Base-by-base conservation (phyloP, 2,113 vertebrate species). In the Salvator merianae region DNA sequence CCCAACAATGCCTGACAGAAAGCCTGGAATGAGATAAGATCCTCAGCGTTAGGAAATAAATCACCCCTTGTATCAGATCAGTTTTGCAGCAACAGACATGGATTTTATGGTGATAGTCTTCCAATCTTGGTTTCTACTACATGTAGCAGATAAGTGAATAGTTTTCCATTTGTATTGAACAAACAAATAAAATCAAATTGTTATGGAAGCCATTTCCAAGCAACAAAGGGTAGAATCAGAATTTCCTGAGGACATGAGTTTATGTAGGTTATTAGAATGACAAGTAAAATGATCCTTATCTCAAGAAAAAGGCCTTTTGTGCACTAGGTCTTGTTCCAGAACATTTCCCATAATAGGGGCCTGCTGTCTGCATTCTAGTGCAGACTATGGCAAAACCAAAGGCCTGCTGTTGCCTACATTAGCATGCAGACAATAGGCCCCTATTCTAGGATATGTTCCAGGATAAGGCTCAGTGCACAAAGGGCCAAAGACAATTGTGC, bases 261-360 rank as follows among this genome's bases (percentile, higher is more conserved):
- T 75, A 28, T 9, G 65, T 65, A 83, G 87, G 88, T 84, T 85
- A 84, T 55, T 87, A 77, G 12, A 82, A 68, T 75, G 75, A 89
- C 38, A 82, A 73, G 10, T 20, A 30, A 79, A 30, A 9, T 73
- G 13, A 36, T 82, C 7, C 2, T 32, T 16, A 50, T 20, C 55
- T 18, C 16, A 3, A 12, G 28, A 20, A 32, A 0, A 12, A 62
- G 71, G 9, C 28, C n/a, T n/a, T n/a, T n/a, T n/a, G n/a, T n/a
- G n/a, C n/a, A n/a, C n/a, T n/a, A n/a, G n/a, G n/a, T n/a, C n/a
- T n/a, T n/a, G n/a, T n/a, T n/a, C n/a, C n/a, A n/a, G n/a, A n/a
- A n/a, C n/a, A n/a, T n/a, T n/a, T n/a, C n/a, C n/a, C n/a, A n/a
- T n/a, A n/a, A n/a, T n/a, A n/a, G n/a, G n/a, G n/a, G n/a, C n/a